These are phyloP conservation scores for Drosophila willistoni DNA, from an alignment of 1,140 invertebrate genomes.

Conservation along the genomic window DNA sequence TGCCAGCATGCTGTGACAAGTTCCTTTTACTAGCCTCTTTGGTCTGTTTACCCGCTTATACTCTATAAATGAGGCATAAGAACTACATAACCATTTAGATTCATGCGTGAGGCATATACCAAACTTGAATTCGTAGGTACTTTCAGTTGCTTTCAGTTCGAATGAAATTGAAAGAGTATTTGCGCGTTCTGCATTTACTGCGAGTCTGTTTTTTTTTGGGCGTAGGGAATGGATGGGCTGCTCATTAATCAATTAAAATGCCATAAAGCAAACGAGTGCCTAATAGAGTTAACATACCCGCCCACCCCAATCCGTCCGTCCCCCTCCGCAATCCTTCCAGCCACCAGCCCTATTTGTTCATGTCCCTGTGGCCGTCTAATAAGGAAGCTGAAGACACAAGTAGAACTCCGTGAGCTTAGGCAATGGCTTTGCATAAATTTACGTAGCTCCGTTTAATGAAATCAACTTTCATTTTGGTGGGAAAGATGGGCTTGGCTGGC, in stretches of 20 bases:
- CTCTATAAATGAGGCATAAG: background rate
- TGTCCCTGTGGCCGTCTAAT: constrained; percentile 37
- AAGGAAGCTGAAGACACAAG: constrained; percentile 9
- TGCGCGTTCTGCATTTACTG: background rate
- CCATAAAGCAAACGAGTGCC: constrained; percentile 56
- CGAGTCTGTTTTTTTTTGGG: constrained; percentile 2
- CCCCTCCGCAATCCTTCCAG: background rate
- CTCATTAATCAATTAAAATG: constrained; percentile 77
- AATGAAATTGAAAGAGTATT: background rate
- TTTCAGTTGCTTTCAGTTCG: no score
- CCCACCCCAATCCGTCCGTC: background rate
- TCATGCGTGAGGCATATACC: no score
- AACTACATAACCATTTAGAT: no score
- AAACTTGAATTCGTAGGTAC: no score
- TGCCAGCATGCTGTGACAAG: constrained; percentile 60
- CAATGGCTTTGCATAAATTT: constrained; percentile 70
- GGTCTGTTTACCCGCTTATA: background rate
- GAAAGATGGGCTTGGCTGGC: background rate
- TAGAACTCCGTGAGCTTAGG: constrained; percentile 36
- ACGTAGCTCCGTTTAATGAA: constrained; percentile 57
- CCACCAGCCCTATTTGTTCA: no score
- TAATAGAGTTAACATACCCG: constrained; percentile 60
- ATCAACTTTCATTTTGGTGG: constrained; percentile 48
- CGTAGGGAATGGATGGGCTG: constrained; percentile 1
- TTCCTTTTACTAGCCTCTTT: constrained; percentile 20